Percentiles rank a stretch among this genome's conserved stretches.
phyloP scores from a whole-genome alignment of 2,113 vertebrate species.

The Eublepharis macularius region DNA sequence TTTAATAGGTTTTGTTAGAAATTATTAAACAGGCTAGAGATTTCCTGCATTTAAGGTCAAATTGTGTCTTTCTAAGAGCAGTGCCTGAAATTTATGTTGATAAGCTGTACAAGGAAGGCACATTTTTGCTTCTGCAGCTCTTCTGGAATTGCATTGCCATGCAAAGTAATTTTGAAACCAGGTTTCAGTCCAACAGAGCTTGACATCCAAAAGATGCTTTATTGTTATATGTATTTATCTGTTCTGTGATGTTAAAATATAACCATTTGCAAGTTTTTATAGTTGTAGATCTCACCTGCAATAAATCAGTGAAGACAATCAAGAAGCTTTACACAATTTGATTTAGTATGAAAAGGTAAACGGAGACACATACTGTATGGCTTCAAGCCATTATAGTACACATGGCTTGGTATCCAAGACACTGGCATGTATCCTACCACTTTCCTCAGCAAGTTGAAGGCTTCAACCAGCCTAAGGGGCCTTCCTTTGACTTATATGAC shows the following conservation, averaged over 20 bases:
- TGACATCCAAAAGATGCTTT: constrained; percentile 46
- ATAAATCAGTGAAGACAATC: constrained; percentile 46
- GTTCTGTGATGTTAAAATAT: constrained; percentile 34
- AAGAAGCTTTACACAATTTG: constrained; percentile 29
- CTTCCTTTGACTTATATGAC: too few species aligned
- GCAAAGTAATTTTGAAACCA: constrained; percentile 36
- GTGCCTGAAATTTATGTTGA: not conserved
- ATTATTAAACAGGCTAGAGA: not conserved
- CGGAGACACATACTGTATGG: constrained; percentile 41
- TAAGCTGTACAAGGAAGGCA: not conserved
- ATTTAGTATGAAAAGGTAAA: constrained; percentile 46
- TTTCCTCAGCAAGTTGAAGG: too few species aligned
- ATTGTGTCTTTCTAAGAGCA: not conserved
- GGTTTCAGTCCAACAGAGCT: constrained; percentile 48
- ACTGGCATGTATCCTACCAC: constrained; percentile 7
- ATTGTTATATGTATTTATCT: constrained; percentile 24
- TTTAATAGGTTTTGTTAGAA: not conserved
- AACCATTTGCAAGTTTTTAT: constrained; percentile 56
- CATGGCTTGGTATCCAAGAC: constrained; percentile 56
- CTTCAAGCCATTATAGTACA: constrained; percentile 57
- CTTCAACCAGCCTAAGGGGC: too few species aligned
- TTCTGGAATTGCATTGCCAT: constrained; percentile 7
- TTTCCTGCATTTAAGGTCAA: not conserved
- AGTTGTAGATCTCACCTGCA: constrained; percentile 7
- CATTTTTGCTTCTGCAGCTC: not conserved